Percentiles rank a stretch among this genome's conserved stretches.
Conservation (phyloP, 2,888 invertebrate genomes). For the Elysia crispata region DNA sequence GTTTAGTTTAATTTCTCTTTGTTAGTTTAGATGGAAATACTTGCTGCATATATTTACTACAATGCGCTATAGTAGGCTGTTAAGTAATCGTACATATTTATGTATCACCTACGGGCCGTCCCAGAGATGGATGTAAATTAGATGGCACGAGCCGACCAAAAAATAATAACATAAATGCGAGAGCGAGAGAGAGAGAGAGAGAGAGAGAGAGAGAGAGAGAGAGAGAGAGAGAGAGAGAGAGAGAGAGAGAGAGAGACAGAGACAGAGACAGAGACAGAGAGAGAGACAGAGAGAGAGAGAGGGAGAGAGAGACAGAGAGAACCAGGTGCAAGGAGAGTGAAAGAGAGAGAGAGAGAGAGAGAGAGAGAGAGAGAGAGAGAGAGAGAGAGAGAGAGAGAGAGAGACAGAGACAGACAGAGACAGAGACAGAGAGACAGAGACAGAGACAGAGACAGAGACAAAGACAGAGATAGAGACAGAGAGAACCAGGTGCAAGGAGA, state of each 20-base stretch:
- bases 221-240: not conserved
- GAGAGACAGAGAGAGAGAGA: conserved; percentile 30
- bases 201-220: not conserved
- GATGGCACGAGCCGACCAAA: too few species aligned
- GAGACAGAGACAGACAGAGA: too few species aligned
- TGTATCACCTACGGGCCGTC: not conserved
- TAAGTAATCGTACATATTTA: too few species aligned
- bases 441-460: too few species aligned
- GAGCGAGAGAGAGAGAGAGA: not conserved
- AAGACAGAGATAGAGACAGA: too few species aligned
- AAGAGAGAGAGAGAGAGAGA: conserved; percentile 3
- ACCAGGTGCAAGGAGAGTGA: too few species aligned
- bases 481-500: not conserved
- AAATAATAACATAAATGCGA: not conserved
- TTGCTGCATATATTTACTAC: too few species aligned
- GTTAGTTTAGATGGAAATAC: too few species aligned
- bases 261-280: conserved; percentile 17
- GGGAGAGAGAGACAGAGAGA: conserved; percentile 35
- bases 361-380: conserved; percentile 31
- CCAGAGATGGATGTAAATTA: too few species aligned
- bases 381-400: conserved; percentile 31
- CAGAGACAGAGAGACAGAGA: too few species aligned
- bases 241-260: not conserved
- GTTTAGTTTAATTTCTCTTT: too few species aligned
- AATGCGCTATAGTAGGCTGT: too few species aligned